Evolutionary conservation across 2,113 vertebrate genomes (phyloP).

Genomic region (Puffinus mauretanicus): DNA sequence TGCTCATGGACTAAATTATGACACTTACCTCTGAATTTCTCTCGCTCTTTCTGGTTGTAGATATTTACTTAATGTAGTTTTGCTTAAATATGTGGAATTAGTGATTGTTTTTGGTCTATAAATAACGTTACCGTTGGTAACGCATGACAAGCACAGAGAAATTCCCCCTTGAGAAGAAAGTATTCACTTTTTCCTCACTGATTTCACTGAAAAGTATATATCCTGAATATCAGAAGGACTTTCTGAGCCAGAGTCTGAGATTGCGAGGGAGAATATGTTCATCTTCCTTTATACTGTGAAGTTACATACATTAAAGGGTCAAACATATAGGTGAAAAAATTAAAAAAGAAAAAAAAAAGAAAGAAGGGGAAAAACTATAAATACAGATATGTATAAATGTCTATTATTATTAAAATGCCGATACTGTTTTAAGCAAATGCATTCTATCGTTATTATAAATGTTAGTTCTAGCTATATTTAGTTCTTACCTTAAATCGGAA

Average conservation of each 20-base stretch:
- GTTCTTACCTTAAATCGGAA: slow-evolving; percentile 79
- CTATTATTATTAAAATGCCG: slow-evolving; percentile 82
- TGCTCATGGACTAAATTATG: slow-evolving; percentile 69
- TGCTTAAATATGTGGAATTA: slow-evolving; percentile 73
- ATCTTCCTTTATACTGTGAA: slow-evolving; percentile 83
- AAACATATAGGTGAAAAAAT: slow-evolving; percentile 72
- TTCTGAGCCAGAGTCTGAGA: slow-evolving; percentile 64
- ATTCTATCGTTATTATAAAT: slow-evolving; percentile 83
- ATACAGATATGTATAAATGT: slow-evolving; percentile 85
- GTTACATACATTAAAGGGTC: slow-evolving; percentile 76
- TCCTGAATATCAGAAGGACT: slow-evolving; percentile 53
- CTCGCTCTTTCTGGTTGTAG: slow-evolving; percentile 68
- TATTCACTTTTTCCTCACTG: slow-evolving; percentile 51
- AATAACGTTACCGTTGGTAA: slow-evolving; percentile 74
- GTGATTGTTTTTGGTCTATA: slow-evolving; percentile 59
- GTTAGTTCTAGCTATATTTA: slow-evolving; percentile 80
- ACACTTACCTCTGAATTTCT: slow-evolving; percentile 73
- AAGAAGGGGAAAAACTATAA: slow-evolving; percentile 69
- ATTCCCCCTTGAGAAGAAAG: slow-evolving; percentile 50
- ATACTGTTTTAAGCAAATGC: slow-evolving; percentile 81
- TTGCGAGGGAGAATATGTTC: slow-evolving; percentile 63
- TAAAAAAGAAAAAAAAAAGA: not conserved
- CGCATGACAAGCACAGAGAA: slow-evolving; percentile 75
- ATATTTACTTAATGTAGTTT: slow-evolving; percentile 71
- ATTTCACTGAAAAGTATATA: slow-evolving; percentile 59